phyloP scores from a whole-genome alignment of 2,888 invertebrate genomes.

The Ametastegia equiseti region DNA sequence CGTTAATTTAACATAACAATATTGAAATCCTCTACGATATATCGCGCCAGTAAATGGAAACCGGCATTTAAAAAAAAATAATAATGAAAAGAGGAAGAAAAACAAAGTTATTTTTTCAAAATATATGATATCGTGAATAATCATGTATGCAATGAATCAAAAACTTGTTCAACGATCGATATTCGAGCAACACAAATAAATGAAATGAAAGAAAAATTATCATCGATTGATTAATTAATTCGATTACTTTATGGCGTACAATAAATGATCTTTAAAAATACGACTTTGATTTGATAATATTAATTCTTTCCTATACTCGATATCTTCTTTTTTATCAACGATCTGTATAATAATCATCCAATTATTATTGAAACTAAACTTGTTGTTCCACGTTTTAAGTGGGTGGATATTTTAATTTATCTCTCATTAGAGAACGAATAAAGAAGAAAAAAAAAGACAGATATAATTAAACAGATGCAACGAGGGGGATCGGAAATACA shows the following conservation, averaged over 20 bases:
- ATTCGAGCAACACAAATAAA: not conserved
- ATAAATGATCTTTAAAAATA: slow-evolving; percentile 11
- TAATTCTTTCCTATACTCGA: not conserved
- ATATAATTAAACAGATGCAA: not conserved
- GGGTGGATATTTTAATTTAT: slow-evolving; percentile 36
- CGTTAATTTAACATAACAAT: not conserved
- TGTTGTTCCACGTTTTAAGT: not conserved
- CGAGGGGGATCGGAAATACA: not conserved
- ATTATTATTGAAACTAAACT: not conserved
- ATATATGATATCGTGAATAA: not conserved
- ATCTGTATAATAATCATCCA: not conserved
- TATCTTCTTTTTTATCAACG: not conserved
- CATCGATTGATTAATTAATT: not conserved
- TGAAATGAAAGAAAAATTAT: too few relatives aligned
- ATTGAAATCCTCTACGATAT: not conserved
- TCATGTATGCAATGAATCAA: slow-evolving; percentile 11
- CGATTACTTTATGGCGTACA: not conserved
- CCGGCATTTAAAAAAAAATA: not conserved
- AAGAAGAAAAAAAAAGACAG: not conserved
- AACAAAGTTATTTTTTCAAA: not conserved
- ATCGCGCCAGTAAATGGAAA: not conserved
- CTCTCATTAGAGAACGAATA: not conserved
- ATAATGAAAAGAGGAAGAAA: too few relatives aligned
- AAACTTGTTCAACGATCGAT: not conserved
- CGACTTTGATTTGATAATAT: not conserved